A percentile compares a stretch with the other conserved stretches of the same genome.
Evolutionary conservation across 2,888 invertebrate genomes (phyloP).

Genomic region (Chirona hameri): DNA sequence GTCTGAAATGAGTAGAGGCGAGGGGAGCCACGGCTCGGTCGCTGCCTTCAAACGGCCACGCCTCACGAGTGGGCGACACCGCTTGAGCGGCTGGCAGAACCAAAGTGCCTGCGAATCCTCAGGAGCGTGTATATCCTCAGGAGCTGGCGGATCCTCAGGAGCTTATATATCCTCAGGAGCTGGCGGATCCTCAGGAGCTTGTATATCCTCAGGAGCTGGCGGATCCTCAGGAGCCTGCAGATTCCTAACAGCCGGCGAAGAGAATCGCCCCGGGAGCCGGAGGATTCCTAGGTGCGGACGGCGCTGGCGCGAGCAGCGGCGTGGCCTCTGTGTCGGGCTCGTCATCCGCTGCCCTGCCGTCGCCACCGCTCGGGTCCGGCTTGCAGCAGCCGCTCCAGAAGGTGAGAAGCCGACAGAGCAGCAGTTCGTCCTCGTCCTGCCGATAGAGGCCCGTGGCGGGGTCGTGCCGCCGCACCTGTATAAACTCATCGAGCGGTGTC

Average conservation of each 20-base stretch:
- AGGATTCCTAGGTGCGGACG: background rate
- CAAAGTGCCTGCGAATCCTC: too few relatives aligned
- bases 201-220: too few relatives aligned
- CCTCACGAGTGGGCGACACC: too few relatives aligned
- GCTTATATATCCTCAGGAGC: background rate
- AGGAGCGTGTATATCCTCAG: too few relatives aligned
- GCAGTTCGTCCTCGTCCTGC: conserved; percentile 30
- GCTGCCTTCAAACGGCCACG: too few relatives aligned
- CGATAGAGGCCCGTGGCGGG: conserved; percentile 38
- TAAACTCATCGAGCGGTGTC: conserved; percentile 37
- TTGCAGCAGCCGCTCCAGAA: conserved; percentile 5
- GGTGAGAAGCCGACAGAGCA: background rate
- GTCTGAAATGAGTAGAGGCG: too few relatives aligned
- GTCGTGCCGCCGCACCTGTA: conserved; percentile 37
- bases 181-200: too few relatives aligned
- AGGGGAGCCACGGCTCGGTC: too few relatives aligned
- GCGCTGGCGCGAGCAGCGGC: conserved; percentile 3
- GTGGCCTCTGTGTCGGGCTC: background rate
- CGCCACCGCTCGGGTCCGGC: background rate
- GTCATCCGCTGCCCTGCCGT: background rate
- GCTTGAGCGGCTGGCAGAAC: too few relatives aligned
- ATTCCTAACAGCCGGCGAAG: too few relatives aligned
- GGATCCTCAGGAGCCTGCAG: too few relatives aligned
- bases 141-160: background rate
- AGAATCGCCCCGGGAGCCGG: background rate